Evolutionary conservation across 2,888 invertebrate species (phyloP).

Genomic region (Pomacea canaliculata): DNA sequence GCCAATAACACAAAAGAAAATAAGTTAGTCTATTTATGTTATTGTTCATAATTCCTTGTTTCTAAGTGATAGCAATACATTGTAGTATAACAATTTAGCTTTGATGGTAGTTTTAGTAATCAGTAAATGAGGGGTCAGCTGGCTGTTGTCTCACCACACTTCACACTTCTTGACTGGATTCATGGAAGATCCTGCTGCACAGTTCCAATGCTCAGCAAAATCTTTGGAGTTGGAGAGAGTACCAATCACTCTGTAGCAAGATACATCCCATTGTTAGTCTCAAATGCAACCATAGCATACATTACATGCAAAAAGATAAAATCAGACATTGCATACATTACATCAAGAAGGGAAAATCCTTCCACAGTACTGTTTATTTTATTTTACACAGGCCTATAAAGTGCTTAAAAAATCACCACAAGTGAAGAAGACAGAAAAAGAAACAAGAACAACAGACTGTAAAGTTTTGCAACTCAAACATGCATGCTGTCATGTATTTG

Average conservation of each 20-base stretch:
- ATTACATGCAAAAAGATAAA: neutral
- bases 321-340: neutral
- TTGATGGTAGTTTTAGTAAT: too few species aligned
- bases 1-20: neutral
- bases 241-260: conserved; percentile 61
- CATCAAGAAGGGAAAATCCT: neutral
- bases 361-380: neutral
- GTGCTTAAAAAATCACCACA: neutral
- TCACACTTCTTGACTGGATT: conserved; percentile 62
- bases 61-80: too few species aligned
- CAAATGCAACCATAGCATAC: too few species aligned
- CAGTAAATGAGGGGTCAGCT: too few species aligned
- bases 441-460: too few species aligned
- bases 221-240: conserved; percentile 65
- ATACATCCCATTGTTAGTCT: neutral
- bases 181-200: conserved; percentile 53
- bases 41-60: too few species aligned
- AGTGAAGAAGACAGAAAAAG: too few species aligned
- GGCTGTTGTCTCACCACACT: conserved; percentile 50
- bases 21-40: neutral
- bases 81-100: too few species aligned
- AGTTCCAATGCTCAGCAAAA: conserved; percentile 60
- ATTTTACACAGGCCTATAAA: neutral
- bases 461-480: too few species aligned
- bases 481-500: too few species aligned